Conservation (phyloP, 2,113 vertebrate genomes). For the Oceanodroma tethys region DNA sequence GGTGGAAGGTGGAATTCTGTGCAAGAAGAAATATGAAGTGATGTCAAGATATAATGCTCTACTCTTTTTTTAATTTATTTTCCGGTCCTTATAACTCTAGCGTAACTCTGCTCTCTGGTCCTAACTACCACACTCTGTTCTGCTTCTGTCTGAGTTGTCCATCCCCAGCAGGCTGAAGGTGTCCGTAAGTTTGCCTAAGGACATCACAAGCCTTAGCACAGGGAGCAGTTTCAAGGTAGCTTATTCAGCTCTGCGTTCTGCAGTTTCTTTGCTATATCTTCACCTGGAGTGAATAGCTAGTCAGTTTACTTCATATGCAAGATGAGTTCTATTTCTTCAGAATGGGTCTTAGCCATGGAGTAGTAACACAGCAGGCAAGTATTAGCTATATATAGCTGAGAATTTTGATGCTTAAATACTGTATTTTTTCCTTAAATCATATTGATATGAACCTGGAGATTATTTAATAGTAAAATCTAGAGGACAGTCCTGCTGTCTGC, state of each 20-base stretch:
- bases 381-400: background rate
- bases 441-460: background rate
- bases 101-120: background rate
- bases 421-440: background rate
- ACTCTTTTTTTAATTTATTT: background rate
- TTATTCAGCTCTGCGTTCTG: background rate
- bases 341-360: background rate
- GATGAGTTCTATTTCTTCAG: background rate
- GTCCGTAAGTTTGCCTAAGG: background rate
- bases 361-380: background rate
- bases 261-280: background rate
- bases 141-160: background rate
- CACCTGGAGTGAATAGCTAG: background rate
- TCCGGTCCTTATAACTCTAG: background rate
- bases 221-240: background rate
- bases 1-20: background rate
- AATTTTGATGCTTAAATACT: background rate
- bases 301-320: background rate
- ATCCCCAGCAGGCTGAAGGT: background rate
- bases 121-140: background rate
- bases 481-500: background rate
- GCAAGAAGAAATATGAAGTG: background rate
- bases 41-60: background rate
- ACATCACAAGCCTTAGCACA: background rate
- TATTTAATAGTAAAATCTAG: background rate